These are phyloP conservation scores for Leucoma salicis DNA, from an alignment of 2,888 invertebrate genomes.

Conservation along the genomic window DNA sequence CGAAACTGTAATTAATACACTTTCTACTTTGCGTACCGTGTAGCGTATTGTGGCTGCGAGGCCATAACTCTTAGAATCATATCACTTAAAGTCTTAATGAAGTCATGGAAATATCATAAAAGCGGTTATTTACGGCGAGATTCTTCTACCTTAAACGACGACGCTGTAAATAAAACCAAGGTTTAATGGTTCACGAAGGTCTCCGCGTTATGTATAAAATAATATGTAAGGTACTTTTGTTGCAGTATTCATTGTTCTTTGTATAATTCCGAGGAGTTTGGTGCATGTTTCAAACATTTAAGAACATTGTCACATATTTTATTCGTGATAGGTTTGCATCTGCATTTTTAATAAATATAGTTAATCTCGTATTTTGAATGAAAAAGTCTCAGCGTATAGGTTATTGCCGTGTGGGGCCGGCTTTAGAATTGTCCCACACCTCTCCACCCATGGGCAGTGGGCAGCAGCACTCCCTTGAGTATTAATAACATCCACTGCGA, in stretches of 20 bases:
- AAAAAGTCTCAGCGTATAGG: too few relatives aligned
- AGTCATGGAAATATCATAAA: slow-evolving; percentile 60
- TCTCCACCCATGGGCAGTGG: too few relatives aligned
- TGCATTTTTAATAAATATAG: too few relatives aligned
- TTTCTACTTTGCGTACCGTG: slow-evolving; percentile 32
- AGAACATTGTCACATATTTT: too few relatives aligned
- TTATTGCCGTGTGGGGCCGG: too few relatives aligned
- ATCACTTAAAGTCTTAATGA: slow-evolving; percentile 57
- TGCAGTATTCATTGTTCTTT: slow-evolving; percentile 37
- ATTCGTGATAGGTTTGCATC: too few relatives aligned
- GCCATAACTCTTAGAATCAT: slow-evolving; percentile 45
- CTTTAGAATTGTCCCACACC: too few relatives aligned
- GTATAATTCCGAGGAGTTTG: slow-evolving; percentile 1
- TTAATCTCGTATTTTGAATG: too few relatives aligned
- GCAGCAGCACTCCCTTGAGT: too few relatives aligned
- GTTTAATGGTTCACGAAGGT: slow-evolving; percentile 51
- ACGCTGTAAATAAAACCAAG: slow-evolving; percentile 53
- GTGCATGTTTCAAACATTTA: not conserved
- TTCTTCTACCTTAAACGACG: slow-evolving; percentile 55
- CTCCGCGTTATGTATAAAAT: slow-evolving; percentile 36
- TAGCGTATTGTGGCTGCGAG: slow-evolving; percentile 31
- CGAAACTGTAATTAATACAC: slow-evolving; percentile 29
- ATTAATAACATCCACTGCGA: too few relatives aligned
- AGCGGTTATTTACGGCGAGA: slow-evolving; percentile 54
- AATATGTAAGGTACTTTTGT: slow-evolving; percentile 46